Conservation (phyloP, 2,113 vertebrate species). For the Lanius collurio region DNA sequence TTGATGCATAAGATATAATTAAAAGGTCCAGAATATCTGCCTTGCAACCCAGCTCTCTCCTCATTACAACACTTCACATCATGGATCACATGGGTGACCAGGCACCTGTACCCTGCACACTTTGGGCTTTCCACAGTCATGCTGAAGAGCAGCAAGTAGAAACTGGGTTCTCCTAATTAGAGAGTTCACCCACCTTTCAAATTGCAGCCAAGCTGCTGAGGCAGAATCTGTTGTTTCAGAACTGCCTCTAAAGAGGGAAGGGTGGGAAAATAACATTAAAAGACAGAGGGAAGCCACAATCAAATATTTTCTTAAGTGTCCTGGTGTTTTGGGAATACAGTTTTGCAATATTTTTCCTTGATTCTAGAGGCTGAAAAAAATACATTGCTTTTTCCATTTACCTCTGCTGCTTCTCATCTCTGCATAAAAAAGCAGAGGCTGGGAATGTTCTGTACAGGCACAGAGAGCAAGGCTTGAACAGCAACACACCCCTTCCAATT, state of each 20-base stretch:
- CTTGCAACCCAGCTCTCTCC: neutral
- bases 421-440: neutral
- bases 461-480: neutral
- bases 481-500: neutral
- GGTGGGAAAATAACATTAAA: neutral
- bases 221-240: neutral
- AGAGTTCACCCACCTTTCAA: neutral
- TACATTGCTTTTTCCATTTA: neutral
- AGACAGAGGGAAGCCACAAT: neutral
- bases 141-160: neutral
- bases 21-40: slow-evolving; percentile 16
- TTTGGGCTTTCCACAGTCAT: neutral
- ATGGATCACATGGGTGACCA: neutral
- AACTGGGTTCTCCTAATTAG: neutral
- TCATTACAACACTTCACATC: neutral
- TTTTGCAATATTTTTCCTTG: neutral
- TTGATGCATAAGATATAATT: slow-evolving; percentile 9
- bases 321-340: neutral
- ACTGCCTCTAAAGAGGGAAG: neutral
- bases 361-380: neutral
- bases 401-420: neutral
- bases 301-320: neutral
- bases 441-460: neutral
- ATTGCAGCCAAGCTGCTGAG: neutral
- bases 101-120: neutral